Percentiles rank a stretch among this genome's conserved stretches.
These are phyloP conservation scores for Hesperophylax magnus DNA, from an alignment of 1,140 invertebrate species.

Conservation along the genomic window DNA sequence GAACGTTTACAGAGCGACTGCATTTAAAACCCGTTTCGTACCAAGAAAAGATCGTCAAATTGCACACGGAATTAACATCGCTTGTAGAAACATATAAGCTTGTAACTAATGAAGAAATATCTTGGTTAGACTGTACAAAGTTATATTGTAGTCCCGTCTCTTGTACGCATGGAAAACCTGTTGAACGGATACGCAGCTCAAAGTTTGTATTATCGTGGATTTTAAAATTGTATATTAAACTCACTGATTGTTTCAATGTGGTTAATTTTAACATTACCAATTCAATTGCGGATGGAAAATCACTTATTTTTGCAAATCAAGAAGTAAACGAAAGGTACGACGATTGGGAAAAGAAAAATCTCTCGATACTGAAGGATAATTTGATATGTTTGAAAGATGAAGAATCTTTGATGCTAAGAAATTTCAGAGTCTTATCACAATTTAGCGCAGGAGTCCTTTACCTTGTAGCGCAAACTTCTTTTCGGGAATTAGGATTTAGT, in stretches of 20 bases:
- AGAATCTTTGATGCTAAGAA: slow-evolving; percentile 62
- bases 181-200: slow-evolving; percentile 65
- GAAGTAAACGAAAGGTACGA: slow-evolving; percentile 9
- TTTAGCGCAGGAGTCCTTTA: slow-evolving; percentile 67
- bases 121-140: slow-evolving; percentile 43
- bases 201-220: slow-evolving; percentile 68
- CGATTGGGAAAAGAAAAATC: slow-evolving; percentile 41
- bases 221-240: slow-evolving; percentile 63
- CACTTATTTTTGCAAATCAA: slow-evolving; percentile 24
- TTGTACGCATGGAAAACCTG: slow-evolving; percentile 64
- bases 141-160: slow-evolving; percentile 59
- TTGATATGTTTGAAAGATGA: slow-evolving; percentile 57
- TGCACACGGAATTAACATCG: slow-evolving; percentile 57
- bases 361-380: slow-evolving; percentile 11
- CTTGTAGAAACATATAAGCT: slow-evolving; percentile 63
- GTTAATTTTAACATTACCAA: not conserved
- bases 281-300: not conserved
- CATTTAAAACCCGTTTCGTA: slow-evolving; percentile 66
- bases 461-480: slow-evolving; percentile 63
- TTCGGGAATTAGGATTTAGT: slow-evolving; percentile 60
- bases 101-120: slow-evolving; percentile 62
- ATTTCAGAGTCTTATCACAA: slow-evolving; percentile 65
- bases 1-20: slow-evolving; percentile 70
- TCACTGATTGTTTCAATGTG: slow-evolving; percentile 53
- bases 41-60: slow-evolving; percentile 66